Evolutionary conservation across 2,113 vertebrate species (phyloP), one percentile per base, ranked within the genome.

Genomic region (Bothrops jararaca): DNA sequence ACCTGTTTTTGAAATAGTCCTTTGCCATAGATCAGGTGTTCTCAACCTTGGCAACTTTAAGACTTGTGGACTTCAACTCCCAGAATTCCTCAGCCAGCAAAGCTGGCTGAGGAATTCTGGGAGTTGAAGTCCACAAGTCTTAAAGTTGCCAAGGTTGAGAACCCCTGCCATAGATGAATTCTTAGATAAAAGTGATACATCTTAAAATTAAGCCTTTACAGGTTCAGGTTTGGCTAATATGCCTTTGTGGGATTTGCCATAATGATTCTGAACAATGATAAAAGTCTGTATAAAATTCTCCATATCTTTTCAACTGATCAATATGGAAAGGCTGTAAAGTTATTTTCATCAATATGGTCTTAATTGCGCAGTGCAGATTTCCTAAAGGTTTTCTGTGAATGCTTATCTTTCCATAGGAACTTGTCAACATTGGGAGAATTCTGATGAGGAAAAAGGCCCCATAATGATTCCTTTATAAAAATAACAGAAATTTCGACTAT

Each of bases 261-360:
- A 39, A 26, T 56, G 69, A 74, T 80, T 88, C 92, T 93, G 58
- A 91, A 91, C 92, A 85, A 53, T 93, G 93, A 95, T 96, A 94
- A 95, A 94, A 94, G 29, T 26, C 54, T 64, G 90, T 90, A 42
- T 80, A 93, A 86, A 93, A 24, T 52, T 85, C n/a, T 89, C 92
- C 94, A 12, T 93, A 69, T 89, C 39, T 90, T 87, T 97, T 50
- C 90, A 93, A 4, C 93, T 95, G 91, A 93, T 94, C 87, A 91
- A 90, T 91, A 92, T 87, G 69, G 60, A 92, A 90, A 64, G 94
- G 93, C 94, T 95, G 85, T 86, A 95, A 95, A 95, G 92, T 52
- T 94, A 48, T 92, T 91, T 91, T 94, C 96, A 95, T 95, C 95
- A 96, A 90, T 45, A 53, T 45, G 92, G 22, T 93, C 90, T 95